Evolutionary conservation across 2,888 invertebrate species (phyloP).

Genomic region (Hydriomena furcata): DNA sequence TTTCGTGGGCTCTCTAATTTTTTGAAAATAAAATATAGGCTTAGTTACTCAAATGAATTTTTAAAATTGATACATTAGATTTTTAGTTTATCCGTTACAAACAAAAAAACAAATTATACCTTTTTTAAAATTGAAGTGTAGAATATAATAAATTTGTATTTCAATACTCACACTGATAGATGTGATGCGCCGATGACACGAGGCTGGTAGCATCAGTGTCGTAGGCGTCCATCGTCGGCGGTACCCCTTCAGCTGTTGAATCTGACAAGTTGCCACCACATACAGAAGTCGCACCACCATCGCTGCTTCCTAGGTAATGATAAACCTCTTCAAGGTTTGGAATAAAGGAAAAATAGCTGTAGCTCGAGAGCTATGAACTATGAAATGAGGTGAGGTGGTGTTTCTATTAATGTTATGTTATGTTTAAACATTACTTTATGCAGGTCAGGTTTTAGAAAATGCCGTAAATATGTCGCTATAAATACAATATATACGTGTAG

Average conservation of each 20-base stretch:
- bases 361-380: constrained; percentile 20
- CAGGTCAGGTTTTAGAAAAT: neutral
- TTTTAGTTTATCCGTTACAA: too few species aligned
- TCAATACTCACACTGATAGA: constrained; percentile 87
- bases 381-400: constrained; percentile 6
- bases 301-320: constrained; percentile 85
- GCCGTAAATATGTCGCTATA: neutral
- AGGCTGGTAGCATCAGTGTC: constrained; percentile 89
- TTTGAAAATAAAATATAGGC: too few species aligned
- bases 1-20: too few species aligned
- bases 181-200: constrained; percentile 88
- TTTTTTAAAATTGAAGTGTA: too few species aligned
- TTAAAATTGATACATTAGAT: too few species aligned
- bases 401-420: neutral
- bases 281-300: constrained; percentile 91
- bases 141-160: too few species aligned
- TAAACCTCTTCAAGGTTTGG: constrained; percentile 24
- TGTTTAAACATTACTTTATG: too few species aligned
- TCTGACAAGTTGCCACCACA: constrained; percentile 92
- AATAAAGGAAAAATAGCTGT: constrained; percentile 19
- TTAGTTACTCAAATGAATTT: too few species aligned
- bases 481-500: too few species aligned
- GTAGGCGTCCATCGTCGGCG: constrained; percentile 85
- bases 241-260: constrained; percentile 89
- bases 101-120: too few species aligned